phyloP scores from a whole-genome alignment of 2,888 invertebrate species.

The Latrodectus elegans region DNA sequence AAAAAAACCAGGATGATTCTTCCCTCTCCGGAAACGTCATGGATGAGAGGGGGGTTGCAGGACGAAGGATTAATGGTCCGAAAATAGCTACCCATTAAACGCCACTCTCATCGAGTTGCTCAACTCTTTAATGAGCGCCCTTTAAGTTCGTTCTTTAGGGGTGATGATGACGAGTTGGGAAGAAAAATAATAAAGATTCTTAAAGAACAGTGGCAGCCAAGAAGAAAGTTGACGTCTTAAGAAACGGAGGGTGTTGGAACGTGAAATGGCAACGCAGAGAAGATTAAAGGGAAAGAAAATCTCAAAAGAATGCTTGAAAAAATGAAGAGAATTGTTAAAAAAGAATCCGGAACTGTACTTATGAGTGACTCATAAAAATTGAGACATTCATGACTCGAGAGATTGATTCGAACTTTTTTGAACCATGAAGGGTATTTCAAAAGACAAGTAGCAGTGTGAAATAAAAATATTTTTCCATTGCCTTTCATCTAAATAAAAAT shows the following conservation, averaged over 20 bases:
- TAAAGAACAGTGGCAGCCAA: not conserved
- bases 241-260: constrained; percentile 12
- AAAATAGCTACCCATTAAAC: constrained; percentile 51
- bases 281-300: not conserved
- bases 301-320: not conserved
- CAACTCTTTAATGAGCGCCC: constrained; percentile 42
- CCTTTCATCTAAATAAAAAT: too few relatives aligned
- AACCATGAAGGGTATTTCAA: too few relatives aligned
- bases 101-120: constrained; percentile 51
- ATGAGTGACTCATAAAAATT: not conserved
- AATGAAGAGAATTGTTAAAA: not conserved
- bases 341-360: not conserved
- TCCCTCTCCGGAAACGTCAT: not conserved
- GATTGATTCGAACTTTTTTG: too few relatives aligned
- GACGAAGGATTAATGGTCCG: constrained; percentile 48
- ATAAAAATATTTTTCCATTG: too few relatives aligned
- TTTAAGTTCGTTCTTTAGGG: constrained; percentile 16
- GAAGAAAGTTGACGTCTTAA: constrained; percentile 17
- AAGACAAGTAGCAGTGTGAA: too few relatives aligned
- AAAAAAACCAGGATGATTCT: not conserved
- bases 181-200: not conserved
- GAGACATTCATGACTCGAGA: not conserved
- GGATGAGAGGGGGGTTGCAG: not conserved
- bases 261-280: constrained; percentile 13
- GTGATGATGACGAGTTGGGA: not conserved